A percentile compares a stretch with the other conserved stretches of the same genome.
phyloP scores from a whole-genome alignment of 1,140 invertebrate genomes.

The Marisa cornuarietis region DNA sequence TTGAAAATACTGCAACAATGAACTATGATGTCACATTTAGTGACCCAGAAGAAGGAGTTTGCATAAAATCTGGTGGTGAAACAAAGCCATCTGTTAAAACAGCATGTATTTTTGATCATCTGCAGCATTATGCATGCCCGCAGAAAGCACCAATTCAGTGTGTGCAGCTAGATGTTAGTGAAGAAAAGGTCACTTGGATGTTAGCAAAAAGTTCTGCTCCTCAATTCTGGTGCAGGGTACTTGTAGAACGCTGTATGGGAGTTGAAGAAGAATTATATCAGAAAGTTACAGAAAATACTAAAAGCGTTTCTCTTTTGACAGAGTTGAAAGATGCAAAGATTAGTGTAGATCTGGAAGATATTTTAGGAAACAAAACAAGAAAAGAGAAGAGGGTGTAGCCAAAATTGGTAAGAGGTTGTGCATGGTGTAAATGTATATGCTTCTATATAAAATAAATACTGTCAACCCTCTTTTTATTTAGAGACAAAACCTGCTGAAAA shows the following conservation, averaged over 20 bases:
- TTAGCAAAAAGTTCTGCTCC: not conserved
- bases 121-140: not conserved
- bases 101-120: not conserved
- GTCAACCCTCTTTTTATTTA: too few species aligned
- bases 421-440: not conserved
- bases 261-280: not conserved
- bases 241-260: not conserved
- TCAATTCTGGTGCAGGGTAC: constrained; percentile 10
- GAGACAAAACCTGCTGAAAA: not conserved
- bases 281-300: not conserved
- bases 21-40: constrained; percentile 5
- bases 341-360: constrained; percentile 15
- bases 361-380: not conserved
- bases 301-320: not conserved
- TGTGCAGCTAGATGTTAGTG: not conserved
- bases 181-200: not conserved
- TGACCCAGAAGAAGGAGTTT: constrained; percentile 3
- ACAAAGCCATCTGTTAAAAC: not conserved
- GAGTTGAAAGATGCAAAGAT: not conserved
- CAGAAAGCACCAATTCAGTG: not conserved
- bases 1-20: constrained; percentile 19
- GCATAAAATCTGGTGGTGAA: constrained; percentile 10
- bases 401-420: not conserved
- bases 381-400: not conserved
- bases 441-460: too few species aligned